Evolutionary conservation across 2,888 invertebrate genomes (phyloP).

Genomic region (Oscheius myriophilus): DNA sequence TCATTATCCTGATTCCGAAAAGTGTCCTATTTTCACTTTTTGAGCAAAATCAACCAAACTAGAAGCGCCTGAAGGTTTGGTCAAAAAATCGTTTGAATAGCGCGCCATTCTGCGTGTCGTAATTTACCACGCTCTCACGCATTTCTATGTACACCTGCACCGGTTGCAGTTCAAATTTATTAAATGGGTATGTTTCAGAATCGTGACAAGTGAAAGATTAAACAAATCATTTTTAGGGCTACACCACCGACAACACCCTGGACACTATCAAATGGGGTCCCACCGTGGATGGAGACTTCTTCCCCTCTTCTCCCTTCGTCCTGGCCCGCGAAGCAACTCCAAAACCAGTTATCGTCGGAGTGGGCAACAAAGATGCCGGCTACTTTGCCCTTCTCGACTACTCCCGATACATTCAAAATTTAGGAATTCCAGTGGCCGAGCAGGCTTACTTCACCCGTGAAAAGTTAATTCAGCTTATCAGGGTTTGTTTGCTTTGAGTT

Average conservation of each 20-base stretch:
- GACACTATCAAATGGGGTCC: slow-evolving; percentile 31
- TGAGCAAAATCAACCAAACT: too few species aligned
- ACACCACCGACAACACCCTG: slow-evolving; percentile 15
- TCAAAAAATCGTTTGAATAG: too few species aligned
- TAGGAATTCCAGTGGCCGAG: slow-evolving; percentile 12
- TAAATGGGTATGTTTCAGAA: too few species aligned
- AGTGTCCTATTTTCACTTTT: too few species aligned
- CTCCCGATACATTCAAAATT: slow-evolving; percentile 22
- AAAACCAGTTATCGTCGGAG: slow-evolving; percentile 26
- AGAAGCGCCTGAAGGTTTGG: too few species aligned
- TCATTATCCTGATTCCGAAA: too few species aligned
- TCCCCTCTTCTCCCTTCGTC: slow-evolving; percentile 21
- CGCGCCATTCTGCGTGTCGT: too few species aligned
- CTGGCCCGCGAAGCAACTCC: not conserved
- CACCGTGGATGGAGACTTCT: slow-evolving; percentile 29
- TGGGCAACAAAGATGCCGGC: slow-evolving; percentile 29
- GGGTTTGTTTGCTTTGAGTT: slow-evolving; percentile 12
- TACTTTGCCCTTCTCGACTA: slow-evolving; percentile 25
- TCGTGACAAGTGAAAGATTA: too few species aligned
- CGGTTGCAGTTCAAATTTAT: too few species aligned
- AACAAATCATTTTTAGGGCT: slow-evolving; percentile 10
- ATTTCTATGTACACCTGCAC: too few species aligned
- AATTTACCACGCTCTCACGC: too few species aligned
- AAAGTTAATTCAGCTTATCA: slow-evolving; percentile 1
- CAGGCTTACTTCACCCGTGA: slow-evolving; percentile 15